Percentiles rank a stretch among this genome's conserved stretches.
Conservation (phyloP, 1,140 invertebrate genomes). For the Aphelinus atriplicis region DNA sequence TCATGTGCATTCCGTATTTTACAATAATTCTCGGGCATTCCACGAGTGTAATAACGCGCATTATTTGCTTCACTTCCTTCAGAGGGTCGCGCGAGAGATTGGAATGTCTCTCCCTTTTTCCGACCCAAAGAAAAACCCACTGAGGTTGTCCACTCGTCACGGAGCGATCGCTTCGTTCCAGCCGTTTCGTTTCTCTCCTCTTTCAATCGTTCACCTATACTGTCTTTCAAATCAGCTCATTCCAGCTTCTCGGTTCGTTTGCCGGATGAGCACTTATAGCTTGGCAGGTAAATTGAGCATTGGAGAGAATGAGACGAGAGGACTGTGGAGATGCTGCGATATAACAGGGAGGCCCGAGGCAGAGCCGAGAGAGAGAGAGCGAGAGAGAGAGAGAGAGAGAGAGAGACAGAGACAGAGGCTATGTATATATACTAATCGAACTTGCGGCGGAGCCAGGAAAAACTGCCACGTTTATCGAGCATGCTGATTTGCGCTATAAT, state of each 20-base stretch:
- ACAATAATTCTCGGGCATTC: conserved; percentile 18
- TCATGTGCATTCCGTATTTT: conserved; percentile 25
- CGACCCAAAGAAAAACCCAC: background rate
- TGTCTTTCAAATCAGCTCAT: no score
- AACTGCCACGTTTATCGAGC: conserved; percentile 30
- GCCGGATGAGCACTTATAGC: no score
- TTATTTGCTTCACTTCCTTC: conserved; percentile 14
- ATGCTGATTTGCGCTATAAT: conserved; percentile 39
- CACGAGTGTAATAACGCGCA: conserved; percentile 8
- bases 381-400: background rate
- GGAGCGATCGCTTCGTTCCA: background rate
- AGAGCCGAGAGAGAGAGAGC: background rate
- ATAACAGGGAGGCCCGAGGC: no score
- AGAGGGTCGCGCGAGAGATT: no score
- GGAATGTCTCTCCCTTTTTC: background rate
- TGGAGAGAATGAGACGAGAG: no score
- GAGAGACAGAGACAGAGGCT: background rate
- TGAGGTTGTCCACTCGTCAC: background rate
- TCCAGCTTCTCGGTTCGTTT: no score
- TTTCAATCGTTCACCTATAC: no score
- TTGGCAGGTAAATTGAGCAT: no score
- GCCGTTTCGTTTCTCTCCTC: no score
- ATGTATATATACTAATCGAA: no score
- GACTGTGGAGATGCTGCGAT: no score
- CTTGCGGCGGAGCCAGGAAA: background rate